These are phyloP conservation scores for Odontothrips loti DNA, from an alignment of 2,888 invertebrate genomes.

Conservation along the genomic window DNA sequence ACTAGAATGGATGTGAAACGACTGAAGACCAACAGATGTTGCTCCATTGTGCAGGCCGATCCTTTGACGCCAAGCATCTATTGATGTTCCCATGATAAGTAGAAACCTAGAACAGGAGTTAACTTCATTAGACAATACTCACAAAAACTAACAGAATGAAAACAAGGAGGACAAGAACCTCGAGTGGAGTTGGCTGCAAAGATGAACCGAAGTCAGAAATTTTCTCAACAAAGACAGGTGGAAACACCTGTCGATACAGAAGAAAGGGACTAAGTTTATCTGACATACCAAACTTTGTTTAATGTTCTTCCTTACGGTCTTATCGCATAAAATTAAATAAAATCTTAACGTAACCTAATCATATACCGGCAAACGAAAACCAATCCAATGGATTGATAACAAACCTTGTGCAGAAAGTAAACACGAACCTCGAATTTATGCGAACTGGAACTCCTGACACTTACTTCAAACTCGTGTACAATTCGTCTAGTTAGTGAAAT, in stretches of 20 bases:
- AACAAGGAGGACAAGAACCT: not conserved
- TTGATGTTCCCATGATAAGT: not conserved
- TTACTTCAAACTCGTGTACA: too few relatives aligned
- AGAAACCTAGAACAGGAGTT: not conserved
- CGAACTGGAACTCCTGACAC: too few relatives aligned
- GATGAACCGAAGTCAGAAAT: not conserved
- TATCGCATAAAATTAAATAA: too few relatives aligned
- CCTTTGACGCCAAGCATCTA: not conserved
- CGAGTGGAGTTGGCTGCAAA: not conserved
- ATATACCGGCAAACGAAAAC: not conserved
- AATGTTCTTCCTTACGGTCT: too few relatives aligned
- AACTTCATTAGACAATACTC: too few relatives aligned
- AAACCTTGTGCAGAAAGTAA: not conserved
- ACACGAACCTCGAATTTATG: not conserved
- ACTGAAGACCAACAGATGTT: not conserved
- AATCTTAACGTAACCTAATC: not conserved
- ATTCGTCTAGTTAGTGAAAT: too few relatives aligned
- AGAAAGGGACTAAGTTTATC: not conserved
- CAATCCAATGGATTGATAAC: not conserved
- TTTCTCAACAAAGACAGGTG: not conserved
- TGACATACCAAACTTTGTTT: too few relatives aligned
- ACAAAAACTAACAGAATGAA: not conserved
- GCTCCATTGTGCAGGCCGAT: not conserved
- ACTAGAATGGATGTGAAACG: not conserved
- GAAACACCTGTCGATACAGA: not conserved